A percentile compares a stretch with the other conserved stretches of the same genome.
These are phyloP conservation scores for Phragmatobia fuliginosa DNA, from an alignment of 2,888 invertebrate species.

Conservation along the genomic window DNA sequence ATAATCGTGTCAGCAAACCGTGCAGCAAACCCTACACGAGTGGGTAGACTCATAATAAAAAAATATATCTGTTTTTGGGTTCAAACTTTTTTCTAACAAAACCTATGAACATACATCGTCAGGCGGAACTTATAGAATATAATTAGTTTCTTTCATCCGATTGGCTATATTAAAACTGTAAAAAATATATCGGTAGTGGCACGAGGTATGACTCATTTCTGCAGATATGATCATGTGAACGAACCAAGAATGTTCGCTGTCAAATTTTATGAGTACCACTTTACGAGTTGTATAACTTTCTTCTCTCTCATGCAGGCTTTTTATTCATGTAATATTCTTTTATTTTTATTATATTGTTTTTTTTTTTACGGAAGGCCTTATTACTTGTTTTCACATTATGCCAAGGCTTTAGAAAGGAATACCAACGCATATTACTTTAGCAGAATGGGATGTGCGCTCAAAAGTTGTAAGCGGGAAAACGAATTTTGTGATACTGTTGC, in stretches of 20 bases:
- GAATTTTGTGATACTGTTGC: neutral
- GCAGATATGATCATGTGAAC: neutral
- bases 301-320: neutral
- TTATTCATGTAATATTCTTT: neutral
- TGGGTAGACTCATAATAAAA: too few relatives aligned
- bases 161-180: neutral
- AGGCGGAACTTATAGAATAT: neutral
- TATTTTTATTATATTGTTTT: neutral
- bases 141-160: neutral
- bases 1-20: too few relatives aligned
- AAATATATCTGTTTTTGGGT: neutral
- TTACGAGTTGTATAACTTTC: neutral
- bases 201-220: neutral
- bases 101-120: neutral
- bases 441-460: neutral
- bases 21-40: too few relatives aligned
- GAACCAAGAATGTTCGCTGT: neutral
- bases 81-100: neutral
- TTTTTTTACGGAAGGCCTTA: neutral
- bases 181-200: neutral
- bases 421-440: neutral
- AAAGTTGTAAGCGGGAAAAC: neutral
- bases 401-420: neutral
- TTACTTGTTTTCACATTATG: neutral
- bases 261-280: neutral